phyloP scores from a whole-genome alignment of 1,140 invertebrate species.

The Calliphora vicina region DNA sequence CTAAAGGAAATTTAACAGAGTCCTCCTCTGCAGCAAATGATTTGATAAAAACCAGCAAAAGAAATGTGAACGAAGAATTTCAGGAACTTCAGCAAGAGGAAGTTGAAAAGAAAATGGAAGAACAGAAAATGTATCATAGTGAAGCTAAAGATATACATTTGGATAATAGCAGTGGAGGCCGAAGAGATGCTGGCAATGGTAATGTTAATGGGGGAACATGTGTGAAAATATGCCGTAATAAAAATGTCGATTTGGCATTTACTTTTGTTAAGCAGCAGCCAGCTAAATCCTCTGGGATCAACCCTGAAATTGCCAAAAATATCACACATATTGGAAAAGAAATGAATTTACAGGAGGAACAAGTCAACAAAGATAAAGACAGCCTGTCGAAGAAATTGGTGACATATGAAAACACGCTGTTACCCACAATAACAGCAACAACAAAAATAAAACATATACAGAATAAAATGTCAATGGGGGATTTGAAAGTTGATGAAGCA shows the following conservation, averaged over 20 bases:
- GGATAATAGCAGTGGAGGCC: background rate
- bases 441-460: background rate
- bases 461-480: background rate
- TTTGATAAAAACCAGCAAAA: background rate
- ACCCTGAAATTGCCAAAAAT: slow-evolving; percentile 17
- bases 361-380: background rate
- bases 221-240: slow-evolving; percentile 60
- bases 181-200: background rate
- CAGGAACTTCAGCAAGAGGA: no score
- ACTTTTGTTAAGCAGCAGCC: slow-evolving; percentile 52
- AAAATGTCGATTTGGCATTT: slow-evolving; percentile 63
- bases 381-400: background rate
- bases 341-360: background rate
- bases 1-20: slow-evolving; percentile 26
- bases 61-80: no score
- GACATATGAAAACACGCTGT: background rate
- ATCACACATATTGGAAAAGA: background rate
- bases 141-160: slow-evolving; percentile 30
- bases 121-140: slow-evolving; percentile 16
- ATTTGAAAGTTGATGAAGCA: background rate
- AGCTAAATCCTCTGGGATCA: slow-evolving; percentile 11
- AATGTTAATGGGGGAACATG: slow-evolving; percentile 13
- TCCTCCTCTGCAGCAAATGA: background rate
- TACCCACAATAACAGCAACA: slow-evolving; percentile 17
- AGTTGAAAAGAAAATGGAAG: background rate